phyloP scores from a whole-genome alignment of 2,113 vertebrate genomes.

The Catharus bicknelli region DNA sequence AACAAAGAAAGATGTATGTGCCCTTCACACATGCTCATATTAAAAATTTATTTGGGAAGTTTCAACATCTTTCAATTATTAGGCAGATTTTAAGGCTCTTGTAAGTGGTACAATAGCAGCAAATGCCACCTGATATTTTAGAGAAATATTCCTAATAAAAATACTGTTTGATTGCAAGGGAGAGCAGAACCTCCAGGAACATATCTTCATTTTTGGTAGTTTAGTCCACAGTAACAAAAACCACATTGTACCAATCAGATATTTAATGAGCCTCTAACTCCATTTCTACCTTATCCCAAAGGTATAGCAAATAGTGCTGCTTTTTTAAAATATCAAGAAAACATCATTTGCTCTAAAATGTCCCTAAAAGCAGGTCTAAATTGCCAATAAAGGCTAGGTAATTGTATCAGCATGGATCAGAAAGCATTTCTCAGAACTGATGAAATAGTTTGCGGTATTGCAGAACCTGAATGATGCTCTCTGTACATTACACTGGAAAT shows the following conservation, averaged over 20 bases:
- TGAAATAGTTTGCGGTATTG: constrained; percentile 77
- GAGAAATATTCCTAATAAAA: constrained; percentile 54
- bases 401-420: constrained; percentile 88
- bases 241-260: constrained; percentile 77
- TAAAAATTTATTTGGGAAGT: constrained; percentile 48
- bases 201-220: constrained; percentile 58
- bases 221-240: constrained; percentile 64
- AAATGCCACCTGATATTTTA: constrained; percentile 52
- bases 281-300: constrained; percentile 84
- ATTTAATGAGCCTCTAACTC: constrained; percentile 83
- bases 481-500: constrained; percentile 57
- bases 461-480: constrained; percentile 60
- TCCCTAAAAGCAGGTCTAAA: constrained; percentile 87
- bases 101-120: background rate
- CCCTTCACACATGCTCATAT: constrained; percentile 33
- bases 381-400: constrained; percentile 86
- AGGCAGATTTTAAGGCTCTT: constrained; percentile 42
- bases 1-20: constrained; percentile 22
- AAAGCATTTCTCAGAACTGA: constrained; percentile 83
- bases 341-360: constrained; percentile 86
- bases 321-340: constrained; percentile 83
- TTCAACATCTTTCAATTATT: constrained; percentile 55
- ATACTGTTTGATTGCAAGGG: constrained; percentile 15
- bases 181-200: constrained; percentile 27
- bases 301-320: constrained; percentile 80